Conservation (phyloP, 1,140 invertebrate genomes). For the Manduca sexta region DNA sequence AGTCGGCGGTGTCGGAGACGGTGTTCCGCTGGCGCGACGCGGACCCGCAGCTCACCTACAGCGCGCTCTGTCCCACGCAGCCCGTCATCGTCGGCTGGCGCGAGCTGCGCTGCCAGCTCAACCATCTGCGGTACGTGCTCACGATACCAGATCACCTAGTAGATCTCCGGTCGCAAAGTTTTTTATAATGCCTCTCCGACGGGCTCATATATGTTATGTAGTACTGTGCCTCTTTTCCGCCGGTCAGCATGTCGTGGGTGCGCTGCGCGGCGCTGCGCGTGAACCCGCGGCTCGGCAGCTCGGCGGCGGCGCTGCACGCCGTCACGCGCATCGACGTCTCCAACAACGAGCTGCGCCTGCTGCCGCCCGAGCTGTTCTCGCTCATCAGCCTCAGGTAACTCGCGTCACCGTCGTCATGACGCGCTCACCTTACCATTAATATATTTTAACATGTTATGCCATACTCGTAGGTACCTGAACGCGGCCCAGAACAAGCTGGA, state of each 20-base stretch:
- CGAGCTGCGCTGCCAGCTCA: slow-evolving; percentile 81
- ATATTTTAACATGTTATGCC: neutral
- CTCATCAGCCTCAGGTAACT: slow-evolving; percentile 80
- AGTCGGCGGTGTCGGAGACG: slow-evolving; percentile 84
- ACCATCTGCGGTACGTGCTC: slow-evolving; percentile 73
- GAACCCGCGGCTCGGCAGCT: slow-evolving; percentile 86
- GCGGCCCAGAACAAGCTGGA: slow-evolving; percentile 91
- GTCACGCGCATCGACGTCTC: slow-evolving; percentile 96
- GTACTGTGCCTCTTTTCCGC: too few relatives aligned
- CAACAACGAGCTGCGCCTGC: slow-evolving; percentile 86
- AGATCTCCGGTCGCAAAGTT: too few relatives aligned
- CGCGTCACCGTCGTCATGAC: neutral
- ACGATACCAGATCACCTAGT: too few relatives aligned
- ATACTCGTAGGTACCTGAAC: slow-evolving; percentile 81
- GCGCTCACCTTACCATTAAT: neutral
- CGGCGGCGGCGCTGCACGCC: slow-evolving; percentile 84
- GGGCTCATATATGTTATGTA: too few relatives aligned
- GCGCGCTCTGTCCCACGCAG: slow-evolving; percentile 86
- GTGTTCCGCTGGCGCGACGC: slow-evolving; percentile 69
- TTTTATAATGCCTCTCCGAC: too few relatives aligned
- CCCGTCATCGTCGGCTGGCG: slow-evolving; percentile 98
- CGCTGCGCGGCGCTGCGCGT: slow-evolving; percentile 87
- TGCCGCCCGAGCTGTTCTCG: slow-evolving; percentile 90
- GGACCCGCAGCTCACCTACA: slow-evolving; percentile 82
- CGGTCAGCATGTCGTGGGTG: slow-evolving; percentile 84